phyloP scores from a whole-genome alignment of 2,113 vertebrate species.

The Macrotus californicus region DNA sequence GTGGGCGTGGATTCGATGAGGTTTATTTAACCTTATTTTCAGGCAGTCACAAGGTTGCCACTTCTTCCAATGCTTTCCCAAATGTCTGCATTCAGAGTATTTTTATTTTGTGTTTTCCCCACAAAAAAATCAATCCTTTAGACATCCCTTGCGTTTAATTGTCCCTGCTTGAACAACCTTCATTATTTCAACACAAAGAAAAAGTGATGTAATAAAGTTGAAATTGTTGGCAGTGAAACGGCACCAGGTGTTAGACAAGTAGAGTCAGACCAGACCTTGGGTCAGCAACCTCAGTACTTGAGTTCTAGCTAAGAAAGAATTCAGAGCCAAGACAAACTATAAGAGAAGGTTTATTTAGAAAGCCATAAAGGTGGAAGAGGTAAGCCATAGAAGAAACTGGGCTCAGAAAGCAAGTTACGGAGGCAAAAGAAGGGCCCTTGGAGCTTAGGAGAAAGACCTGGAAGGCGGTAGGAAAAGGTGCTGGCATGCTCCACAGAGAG shows the following conservation, averaged over 20 bases:
- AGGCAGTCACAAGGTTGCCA: not conserved
- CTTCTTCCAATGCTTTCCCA: not conserved
- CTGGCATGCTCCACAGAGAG: not conserved
- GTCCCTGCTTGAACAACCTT: not conserved
- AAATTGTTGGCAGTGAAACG: not conserved
- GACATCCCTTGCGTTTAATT: not conserved
- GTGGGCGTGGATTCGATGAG: not conserved
- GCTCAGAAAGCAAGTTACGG: not conserved
- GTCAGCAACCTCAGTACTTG: no score
- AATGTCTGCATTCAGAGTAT: not conserved
- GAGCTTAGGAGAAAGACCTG: not conserved
- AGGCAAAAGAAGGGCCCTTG: not conserved
- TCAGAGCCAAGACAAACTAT: no score
- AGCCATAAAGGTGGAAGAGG: no score
- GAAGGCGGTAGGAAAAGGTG: not conserved
- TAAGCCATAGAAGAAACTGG: not conserved
- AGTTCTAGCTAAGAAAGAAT: no score
- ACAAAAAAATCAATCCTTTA: not conserved
- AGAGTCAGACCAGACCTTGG: not conserved
- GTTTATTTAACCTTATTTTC: conserved; percentile 2
- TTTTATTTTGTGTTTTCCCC: not conserved
- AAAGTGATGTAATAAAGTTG: not conserved
- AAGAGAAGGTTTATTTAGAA: no score
- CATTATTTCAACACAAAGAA: not conserved
- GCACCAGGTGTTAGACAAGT: not conserved